Base-by-base conservation (phyloP, 2,113 vertebrate species). In the Actinemys pallida region DNA sequence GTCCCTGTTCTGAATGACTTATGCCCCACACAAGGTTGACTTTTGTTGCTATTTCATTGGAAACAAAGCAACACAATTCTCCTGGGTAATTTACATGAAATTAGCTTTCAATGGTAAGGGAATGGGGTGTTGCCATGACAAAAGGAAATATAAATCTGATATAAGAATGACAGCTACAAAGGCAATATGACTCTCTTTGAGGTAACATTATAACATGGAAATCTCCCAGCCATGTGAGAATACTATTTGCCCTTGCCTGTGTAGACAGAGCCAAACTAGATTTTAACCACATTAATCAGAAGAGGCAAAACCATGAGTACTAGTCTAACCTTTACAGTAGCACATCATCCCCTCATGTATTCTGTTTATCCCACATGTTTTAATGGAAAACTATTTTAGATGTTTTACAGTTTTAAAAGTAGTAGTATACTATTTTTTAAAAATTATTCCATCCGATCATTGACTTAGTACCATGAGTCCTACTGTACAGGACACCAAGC, bases 81-180 rank as follows among this genome's bases (percentile, higher is more conserved):
- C 13, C 47, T 45, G 53, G 83, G 54, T 79, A 84, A 72, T 57
- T 90, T 12, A 87, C 4, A 72, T 84, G 57, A 93, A 76, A 84
- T 81, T 57, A 82, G 29, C 93, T 84, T 92, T 88, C 49, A 93
- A 45, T 59, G 78, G 81, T 39, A 81, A 5, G 78, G 56, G 47
- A 92, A 87, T 10, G 27, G 12, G 19, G 27, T 69, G 27, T 13
- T 22, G 27, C 31, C 50, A 90, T 31, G 75, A 90, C 29, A 83
- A 93, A 72, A 86, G 49, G 27, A 45, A 95, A 97, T 86, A 0
- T 11, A 75, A 50, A 88, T 84, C 49, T 78, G 92, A 80, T 49
- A 57, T 5, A 88, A 76, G 22, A 95, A 93, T 75, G 81, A 25
- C 0, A 47, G 45, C n/a, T 75, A 88, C 91, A 90, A 50, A 78